These are phyloP conservation scores for Heliconius hortense DNA, from an alignment of 2,888 invertebrate genomes.

Conservation along the genomic window DNA sequence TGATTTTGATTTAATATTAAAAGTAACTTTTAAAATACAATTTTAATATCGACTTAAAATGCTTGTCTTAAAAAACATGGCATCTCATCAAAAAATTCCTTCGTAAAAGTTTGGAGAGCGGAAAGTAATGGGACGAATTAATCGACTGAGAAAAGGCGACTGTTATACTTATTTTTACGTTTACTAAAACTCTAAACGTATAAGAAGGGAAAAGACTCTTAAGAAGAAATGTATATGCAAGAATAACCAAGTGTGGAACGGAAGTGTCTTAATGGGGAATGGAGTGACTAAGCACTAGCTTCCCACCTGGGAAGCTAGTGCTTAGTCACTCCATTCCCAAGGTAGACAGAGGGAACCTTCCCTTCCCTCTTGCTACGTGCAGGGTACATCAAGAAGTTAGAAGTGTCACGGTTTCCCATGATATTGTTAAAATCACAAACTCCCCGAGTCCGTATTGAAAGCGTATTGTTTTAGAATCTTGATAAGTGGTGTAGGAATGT, in stretches of 20 bases:
- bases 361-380: too few species aligned
- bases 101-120: slow-evolving; percentile 15
- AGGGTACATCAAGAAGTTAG: too few species aligned
- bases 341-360: too few species aligned
- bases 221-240: neutral
- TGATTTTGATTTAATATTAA: neutral
- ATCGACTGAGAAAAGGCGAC: slow-evolving; percentile 14
- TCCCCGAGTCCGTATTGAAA: too few species aligned
- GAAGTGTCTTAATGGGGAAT: neutral
- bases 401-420: too few species aligned
- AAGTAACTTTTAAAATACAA: neutral
- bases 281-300: neutral
- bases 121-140: slow-evolving; percentile 17
- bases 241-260: neutral
- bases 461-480: too few species aligned
- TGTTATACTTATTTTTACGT: slow-evolving; percentile 11
- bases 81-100: slow-evolving; percentile 4
- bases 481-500: too few species aligned
- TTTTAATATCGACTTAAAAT: neutral
- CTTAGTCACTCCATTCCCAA: too few species aligned
- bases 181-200: neutral
- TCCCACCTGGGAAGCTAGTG: too few species aligned
- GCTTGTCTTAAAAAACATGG: neutral
- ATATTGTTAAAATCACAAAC: too few species aligned
- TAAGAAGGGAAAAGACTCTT: neutral